Evolutionary conservation across 2,888 invertebrate species (phyloP), one percentile per base, ranked within the genome.

Genomic region (Ectropis crepuscularia): DNA sequence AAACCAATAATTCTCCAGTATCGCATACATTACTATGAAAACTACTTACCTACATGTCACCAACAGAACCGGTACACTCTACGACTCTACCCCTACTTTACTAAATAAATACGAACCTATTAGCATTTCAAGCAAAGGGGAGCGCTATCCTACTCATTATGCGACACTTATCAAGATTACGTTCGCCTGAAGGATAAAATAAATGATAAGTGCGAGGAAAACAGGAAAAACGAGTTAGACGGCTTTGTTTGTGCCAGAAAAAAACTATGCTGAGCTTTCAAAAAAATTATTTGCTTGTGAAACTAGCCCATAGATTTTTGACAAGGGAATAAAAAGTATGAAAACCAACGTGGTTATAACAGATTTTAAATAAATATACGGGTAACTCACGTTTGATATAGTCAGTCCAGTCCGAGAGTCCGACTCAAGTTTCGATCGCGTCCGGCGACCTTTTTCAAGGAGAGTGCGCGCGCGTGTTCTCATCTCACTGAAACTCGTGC

Each of bases 151-250:
- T 45, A 36, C 60, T 60, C 43, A 65, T 61, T 57, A 60, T 60
- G 60, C 55, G 38, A 59, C 59, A 50, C 54, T 58, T 63, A 63
- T 46, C 63, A 55, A 66, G 55, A 66, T 59, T 61, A 57, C 16
- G 45, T 53, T 43, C 48, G 45, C 16, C 46, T 48, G 51, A 62
- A 67, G 45, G 58, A 58, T 36, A 42, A 59, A 65, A 58, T 57
- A 42, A 59, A 67, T 65, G 61, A 58, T 64, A 66, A 71, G 69
- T 63, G 65, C 66, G 46, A 72, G 72, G 61, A 69, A 58, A 59
- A 45, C 49, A 46, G 50, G 41, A 57, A 58, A 51, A 47, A 57
- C 41, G 6, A 41, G 6, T 46, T 12, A 51, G 11, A 6, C 12
- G 11, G 45, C 6, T 38, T 54, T 16, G 36, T 46, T 51, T 51